These are phyloP conservation scores for Tokudaia tokunoshimensis DNA, from an alignment of 2,797 vertebrate genomes.

Conservation along the genomic window DNA sequence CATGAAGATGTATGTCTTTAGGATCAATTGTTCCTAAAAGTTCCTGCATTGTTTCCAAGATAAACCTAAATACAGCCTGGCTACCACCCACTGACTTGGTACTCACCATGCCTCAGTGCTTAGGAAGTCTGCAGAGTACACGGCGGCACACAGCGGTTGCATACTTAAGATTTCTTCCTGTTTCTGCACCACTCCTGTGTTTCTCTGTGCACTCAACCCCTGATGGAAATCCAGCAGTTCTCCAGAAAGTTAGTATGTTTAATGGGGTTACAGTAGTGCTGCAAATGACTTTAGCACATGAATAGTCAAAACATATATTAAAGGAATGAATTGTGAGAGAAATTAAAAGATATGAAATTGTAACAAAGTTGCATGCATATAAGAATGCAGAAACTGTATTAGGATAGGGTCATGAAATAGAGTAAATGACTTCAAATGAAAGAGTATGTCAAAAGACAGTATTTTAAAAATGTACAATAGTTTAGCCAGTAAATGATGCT, in stretches of 20 bases:
- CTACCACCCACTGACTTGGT: neutral
- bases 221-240: neutral
- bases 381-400: neutral
- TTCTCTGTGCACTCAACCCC: neutral
- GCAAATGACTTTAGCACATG: neutral
- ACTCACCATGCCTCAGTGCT: neutral
- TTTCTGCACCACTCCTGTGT: neutral
- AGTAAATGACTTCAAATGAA: neutral
- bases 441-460: neutral
- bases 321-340: constrained; percentile 19
- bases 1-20: neutral
- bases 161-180: neutral
- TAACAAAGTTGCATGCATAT: constrained; percentile 24
- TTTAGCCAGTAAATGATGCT: neutral
- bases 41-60: constrained; percentile 1
- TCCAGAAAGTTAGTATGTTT: neutral
- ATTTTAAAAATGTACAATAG: constrained; percentile 44
- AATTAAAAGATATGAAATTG: neutral
- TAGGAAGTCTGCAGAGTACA: neutral
- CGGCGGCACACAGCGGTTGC: neutral
- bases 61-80: neutral
- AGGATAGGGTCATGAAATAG: neutral
- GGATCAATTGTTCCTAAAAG: constrained; percentile 27
- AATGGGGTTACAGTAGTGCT: neutral
- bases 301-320: constrained; percentile 32